Evolutionary conservation across 2,888 invertebrate genomes (phyloP).

Genomic region (Cylloceria caligata): DNA sequence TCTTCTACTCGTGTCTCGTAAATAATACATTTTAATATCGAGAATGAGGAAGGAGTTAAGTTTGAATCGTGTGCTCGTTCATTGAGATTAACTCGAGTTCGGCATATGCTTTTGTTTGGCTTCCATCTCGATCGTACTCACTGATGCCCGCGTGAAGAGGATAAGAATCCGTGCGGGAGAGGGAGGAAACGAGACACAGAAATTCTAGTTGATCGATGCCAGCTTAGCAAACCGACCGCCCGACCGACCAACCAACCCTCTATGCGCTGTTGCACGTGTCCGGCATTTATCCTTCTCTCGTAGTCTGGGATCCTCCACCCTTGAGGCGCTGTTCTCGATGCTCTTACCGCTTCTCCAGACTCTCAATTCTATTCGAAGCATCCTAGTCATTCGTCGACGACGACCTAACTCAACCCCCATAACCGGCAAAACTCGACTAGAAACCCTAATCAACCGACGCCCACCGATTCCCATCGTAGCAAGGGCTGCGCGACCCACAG

Average conservation of each 20-base stretch:
- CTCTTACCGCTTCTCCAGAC: neutral
- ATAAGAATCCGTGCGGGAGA: conserved; percentile 39
- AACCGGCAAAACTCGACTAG: conserved; percentile 36
- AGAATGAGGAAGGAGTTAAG: conserved; percentile 59
- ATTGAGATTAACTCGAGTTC: conserved; percentile 42
- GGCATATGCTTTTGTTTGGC: conserved; percentile 61
- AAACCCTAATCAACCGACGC: conserved; percentile 60
- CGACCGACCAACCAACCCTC: conserved; percentile 24
- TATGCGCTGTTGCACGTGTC: conserved; percentile 43
- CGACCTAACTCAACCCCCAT: conserved; percentile 65
- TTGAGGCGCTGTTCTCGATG: neutral
- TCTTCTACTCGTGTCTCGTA: too few relatives aligned
- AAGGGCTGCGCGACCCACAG: conserved; percentile 46
- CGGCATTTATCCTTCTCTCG: conserved; percentile 23
- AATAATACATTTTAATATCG: conserved; percentile 56
- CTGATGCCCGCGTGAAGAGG: conserved; percentile 34
- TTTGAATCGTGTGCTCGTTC: conserved; percentile 45
- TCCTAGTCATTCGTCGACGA: conserved; percentile 11
- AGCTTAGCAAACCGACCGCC: neutral
- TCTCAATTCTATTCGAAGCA: conserved; percentile 19
- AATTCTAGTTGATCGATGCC: conserved; percentile 58
- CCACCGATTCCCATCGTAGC: conserved; percentile 57
- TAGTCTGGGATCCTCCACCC: neutral
- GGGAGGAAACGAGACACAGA: conserved; percentile 49
- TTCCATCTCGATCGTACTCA: conserved; percentile 65